Evolutionary conservation across 2,113 vertebrate genomes (phyloP), one percentile per base, ranked within the genome.

Genomic region (Ailuropoda melanoleuca): DNA sequence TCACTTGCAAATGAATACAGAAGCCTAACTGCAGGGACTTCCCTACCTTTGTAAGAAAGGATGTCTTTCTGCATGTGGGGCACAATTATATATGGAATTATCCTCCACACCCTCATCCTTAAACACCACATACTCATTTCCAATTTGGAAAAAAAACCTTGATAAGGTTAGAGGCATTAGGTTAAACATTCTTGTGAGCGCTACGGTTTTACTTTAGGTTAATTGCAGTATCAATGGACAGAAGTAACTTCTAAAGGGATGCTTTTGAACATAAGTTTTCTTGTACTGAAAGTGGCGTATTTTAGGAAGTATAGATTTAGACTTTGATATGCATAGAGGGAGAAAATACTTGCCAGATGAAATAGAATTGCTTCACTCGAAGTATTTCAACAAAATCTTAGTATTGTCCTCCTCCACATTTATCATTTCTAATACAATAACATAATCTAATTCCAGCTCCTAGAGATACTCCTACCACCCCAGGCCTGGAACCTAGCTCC

Each of bases 1-100:
- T 97, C 88, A 64, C 82, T 95, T 97, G 58, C 90, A 98, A 98
- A 98, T 39, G 62, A 93, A 94, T 75, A 98, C 50, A 92, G 60
- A 97, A 97, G 97, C 91, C 97, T 56, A 97, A 97, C 34, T 15
- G 7, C 37, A 46, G 6, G 14, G 55, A 96, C 15, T 96, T 98
- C 88, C 60, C 88, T 95, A 89, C 68, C 66, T 96, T 64, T 90
- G 1, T 26, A 95, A 90, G 18, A 70, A 68, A 90, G 34, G 34
- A 34, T 15, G 5, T 43, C 88, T 90, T 90, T 89, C 48, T 48
- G n/a, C 70, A 82, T n/a, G 13, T 29, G 81, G 64, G 53, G 39
- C 58, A 96, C 68, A 96, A 56, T 92, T 81, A 90, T 50, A 94
- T 17, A 68, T 29, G 87, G 29, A 94, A 68, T 90, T 70, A 78